phyloP scores from a whole-genome alignment of 92 coral and sea anemone species.

The Muricea muricata region DNA sequence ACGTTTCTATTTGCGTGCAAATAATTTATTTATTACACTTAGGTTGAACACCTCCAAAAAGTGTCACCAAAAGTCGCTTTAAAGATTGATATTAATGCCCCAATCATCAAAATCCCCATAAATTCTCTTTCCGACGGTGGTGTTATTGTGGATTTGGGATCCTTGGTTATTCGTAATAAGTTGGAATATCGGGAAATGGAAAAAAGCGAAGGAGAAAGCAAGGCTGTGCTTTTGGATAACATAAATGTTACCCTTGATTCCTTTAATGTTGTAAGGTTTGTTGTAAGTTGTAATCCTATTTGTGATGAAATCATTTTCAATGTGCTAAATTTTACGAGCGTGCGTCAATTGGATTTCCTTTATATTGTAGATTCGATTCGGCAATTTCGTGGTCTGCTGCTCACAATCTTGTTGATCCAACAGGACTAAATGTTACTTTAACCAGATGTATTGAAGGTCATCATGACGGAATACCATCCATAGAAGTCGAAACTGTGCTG shows the following conservation, averaged over 20 bases:
- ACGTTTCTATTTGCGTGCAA: no score
- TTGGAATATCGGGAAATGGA: constrained; percentile 6
- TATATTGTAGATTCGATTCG: neutral
- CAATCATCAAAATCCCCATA: constrained; percentile 27
- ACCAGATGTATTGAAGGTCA: constrained; percentile 4
- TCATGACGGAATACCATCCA: neutral
- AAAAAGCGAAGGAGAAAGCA: neutral
- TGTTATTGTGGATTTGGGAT: constrained; percentile 37
- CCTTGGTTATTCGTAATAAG: constrained; percentile 5
- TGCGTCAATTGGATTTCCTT: neutral
- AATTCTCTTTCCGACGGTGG: constrained; percentile 3
- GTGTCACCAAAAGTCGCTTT: constrained; percentile 11
- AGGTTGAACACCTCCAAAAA: constrained; percentile 31
- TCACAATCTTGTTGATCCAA: constrained; percentile 41
- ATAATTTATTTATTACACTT: neutral
- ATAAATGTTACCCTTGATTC: constrained; percentile 10
- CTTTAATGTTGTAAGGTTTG: constrained; percentile 25
- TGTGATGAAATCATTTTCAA: no score
- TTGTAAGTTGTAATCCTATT: no score
- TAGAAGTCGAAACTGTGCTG: constrained; percentile 20
- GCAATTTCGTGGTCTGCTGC: constrained; percentile 10
- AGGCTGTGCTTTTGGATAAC: neutral
- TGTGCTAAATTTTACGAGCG: no score
- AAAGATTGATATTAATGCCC: constrained; percentile 31
- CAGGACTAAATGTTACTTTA: constrained; percentile 16